Evolutionary conservation across 35 echinoderm and acorn worm genomes (phyloP).

Genomic region (Heliocidaris tuberculata): DNA sequence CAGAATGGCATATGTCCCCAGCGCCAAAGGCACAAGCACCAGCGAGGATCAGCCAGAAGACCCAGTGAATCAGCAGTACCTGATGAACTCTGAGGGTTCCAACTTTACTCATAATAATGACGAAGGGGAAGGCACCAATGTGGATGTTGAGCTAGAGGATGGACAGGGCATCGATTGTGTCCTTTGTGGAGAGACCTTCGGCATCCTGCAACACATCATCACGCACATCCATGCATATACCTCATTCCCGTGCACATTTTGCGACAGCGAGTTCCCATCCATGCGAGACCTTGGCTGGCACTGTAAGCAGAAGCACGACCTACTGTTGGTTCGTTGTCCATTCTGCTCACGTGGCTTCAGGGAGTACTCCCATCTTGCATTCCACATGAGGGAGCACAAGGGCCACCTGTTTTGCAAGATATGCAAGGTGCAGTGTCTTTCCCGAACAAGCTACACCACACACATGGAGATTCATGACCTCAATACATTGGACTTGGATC

Average conservation of each 20-base stretch:
- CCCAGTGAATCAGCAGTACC: background rate
- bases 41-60: background rate
- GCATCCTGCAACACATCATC: slow-evolving; percentile 32
- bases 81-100: background rate
- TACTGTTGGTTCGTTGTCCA: slow-evolving; percentile 33
- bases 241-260: slow-evolving; percentile 44
- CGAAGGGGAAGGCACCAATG: background rate
- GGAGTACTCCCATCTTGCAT: slow-evolving; percentile 36
- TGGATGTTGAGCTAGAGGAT: background rate
- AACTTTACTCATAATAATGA: background rate
- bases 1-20: background rate
- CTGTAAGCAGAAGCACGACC: slow-evolving; percentile 45
- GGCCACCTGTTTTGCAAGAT: slow-evolving; percentile 30
- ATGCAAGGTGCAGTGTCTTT: slow-evolving; percentile 39
- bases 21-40: background rate
- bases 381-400: slow-evolving; percentile 46
- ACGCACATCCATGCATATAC: slow-evolving; percentile 32
- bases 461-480: slow-evolving; percentile 1
- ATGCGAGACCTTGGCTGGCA: slow-evolving; percentile 41
- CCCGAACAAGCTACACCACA: background rate
- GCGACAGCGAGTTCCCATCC: slow-evolving; percentile 20
- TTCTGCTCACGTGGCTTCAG: slow-evolving; percentile 37
- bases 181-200: slow-evolving; percentile 39
- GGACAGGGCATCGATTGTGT: slow-evolving; percentile 31
- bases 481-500: too few relatives aligned